These are phyloP conservation scores for Chloroceryle aenea DNA, from an alignment of 2,113 vertebrate genomes.

Conservation along the genomic window DNA sequence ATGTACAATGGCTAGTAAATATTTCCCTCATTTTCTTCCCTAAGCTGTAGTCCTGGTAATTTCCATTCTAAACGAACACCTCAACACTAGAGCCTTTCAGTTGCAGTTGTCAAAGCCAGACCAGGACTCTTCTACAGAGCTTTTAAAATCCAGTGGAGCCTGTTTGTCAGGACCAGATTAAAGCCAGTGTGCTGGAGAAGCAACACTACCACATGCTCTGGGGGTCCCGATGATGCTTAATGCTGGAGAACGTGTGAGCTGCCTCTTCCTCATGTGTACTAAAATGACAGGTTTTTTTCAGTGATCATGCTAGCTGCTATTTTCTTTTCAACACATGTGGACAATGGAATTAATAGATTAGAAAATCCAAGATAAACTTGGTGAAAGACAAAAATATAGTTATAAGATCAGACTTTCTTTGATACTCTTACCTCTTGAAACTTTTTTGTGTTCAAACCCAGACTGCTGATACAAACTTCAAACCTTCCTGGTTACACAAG, in stretches of 20 bases:
- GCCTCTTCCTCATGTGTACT: background rate
- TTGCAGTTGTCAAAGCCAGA: background rate
- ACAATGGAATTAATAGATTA: background rate
- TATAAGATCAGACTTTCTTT: background rate
- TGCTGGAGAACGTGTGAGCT: rapidly evolving
- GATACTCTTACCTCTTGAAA: background rate
- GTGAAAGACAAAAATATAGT: background rate
- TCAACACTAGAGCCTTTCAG: background rate
- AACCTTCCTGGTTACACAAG: background rate
- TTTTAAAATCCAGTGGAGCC: background rate
- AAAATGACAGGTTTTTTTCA: background rate
- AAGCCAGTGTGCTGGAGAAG: background rate
- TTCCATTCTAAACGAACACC: background rate
- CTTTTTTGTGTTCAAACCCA: background rate
- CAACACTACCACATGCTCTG: background rate
- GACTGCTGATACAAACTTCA: background rate
- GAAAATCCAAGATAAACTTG: background rate
- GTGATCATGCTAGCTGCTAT: background rate
- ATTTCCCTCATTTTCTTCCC: background rate
- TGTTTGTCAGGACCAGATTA: background rate
- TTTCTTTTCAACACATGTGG: background rate
- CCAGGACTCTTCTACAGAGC: background rate
- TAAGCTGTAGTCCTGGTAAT: background rate
- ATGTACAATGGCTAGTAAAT: background rate
- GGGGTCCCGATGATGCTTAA: background rate